These are phyloP conservation scores for Megalurothrips usitatus DNA, from an alignment of 2,888 invertebrate genomes.

Conservation along the genomic window DNA sequence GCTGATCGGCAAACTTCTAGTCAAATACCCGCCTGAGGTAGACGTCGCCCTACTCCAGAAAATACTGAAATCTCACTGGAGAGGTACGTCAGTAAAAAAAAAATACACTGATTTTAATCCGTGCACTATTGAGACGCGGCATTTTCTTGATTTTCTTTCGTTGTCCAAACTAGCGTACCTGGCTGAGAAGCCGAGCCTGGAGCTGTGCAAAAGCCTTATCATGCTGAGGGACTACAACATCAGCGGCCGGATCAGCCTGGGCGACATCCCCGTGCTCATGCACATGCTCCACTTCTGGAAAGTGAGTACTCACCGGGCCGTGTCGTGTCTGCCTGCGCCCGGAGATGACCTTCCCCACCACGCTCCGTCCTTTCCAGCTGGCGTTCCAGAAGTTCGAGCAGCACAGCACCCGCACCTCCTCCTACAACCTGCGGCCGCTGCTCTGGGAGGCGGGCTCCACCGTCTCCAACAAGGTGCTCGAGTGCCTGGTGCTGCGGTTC, in stretches of 20 bases:
- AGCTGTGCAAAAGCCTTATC: constrained; percentile 63
- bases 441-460: constrained; percentile 65
- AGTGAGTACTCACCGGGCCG: constrained; percentile 45
- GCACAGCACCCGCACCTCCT: constrained; percentile 55
- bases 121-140: no score
- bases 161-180: constrained; percentile 46
- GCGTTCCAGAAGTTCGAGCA: constrained; percentile 59
- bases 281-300: constrained; percentile 63
- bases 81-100: constrained; percentile 43
- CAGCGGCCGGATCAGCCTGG: constrained; percentile 57
- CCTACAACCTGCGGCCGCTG: constrained; percentile 59
- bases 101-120: background rate
- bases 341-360: no score
- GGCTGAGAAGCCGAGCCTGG: constrained; percentile 58
- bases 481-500: constrained; percentile 63
- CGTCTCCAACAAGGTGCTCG: constrained; percentile 71
- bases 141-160: constrained; percentile 21
- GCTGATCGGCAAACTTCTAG: constrained; percentile 50
- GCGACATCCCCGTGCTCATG: constrained; percentile 59
- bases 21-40: constrained; percentile 57
- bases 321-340: no score
- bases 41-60: constrained; percentile 58
- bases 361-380: constrained; percentile 44
- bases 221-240: constrained; percentile 63
- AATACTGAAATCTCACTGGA: constrained; percentile 57